These are phyloP conservation scores for Steinernema khuongi DNA, from an alignment of 1,140 invertebrate species.

Conservation along the genomic window DNA sequence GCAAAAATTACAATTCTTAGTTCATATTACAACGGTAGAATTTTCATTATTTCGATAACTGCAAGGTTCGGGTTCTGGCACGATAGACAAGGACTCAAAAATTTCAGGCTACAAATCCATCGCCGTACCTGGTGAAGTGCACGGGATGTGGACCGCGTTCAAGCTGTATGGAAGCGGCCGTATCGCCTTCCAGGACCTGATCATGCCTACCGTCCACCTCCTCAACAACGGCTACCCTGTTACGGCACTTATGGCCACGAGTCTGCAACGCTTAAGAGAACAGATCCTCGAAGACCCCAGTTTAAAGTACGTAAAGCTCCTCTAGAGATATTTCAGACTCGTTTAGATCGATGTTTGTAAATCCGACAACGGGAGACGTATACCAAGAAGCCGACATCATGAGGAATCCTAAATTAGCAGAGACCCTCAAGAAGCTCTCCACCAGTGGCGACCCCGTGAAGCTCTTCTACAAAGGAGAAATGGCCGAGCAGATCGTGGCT, in stretches of 20 bases:
- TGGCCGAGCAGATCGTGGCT: slow-evolving; percentile 45
- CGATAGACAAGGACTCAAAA: neutral
- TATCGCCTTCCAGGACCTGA: slow-evolving; percentile 74
- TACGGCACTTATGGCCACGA: slow-evolving; percentile 66
- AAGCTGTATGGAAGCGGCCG: slow-evolving; percentile 68
- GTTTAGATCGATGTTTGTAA: slow-evolving; percentile 56
- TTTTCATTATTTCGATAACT: neutral
- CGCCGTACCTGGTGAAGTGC: slow-evolving; percentile 73
- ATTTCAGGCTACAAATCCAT: slow-evolving; percentile 45
- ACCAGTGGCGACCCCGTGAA: slow-evolving; percentile 49
- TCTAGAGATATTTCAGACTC: neutral
- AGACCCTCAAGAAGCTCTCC: slow-evolving; percentile 60
- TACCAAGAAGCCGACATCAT: slow-evolving; percentile 61
- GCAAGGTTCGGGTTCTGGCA: neutral
- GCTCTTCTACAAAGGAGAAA: slow-evolving; percentile 58
- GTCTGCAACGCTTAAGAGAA: slow-evolving; percentile 62
- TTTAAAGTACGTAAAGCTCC: slow-evolving; percentile 31
- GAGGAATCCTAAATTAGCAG: slow-evolving; percentile 57
- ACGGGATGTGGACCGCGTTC: slow-evolving; percentile 78
- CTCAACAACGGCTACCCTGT: slow-evolving; percentile 64
- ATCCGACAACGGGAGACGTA: slow-evolving; percentile 58
- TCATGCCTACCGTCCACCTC: slow-evolving; percentile 68
- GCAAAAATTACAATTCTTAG: neutral
- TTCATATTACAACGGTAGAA: neutral
- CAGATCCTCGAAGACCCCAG: slow-evolving; percentile 40